phyloP scores from a whole-genome alignment of 2,888 invertebrate genomes.

The Drosophila falleni region DNA sequence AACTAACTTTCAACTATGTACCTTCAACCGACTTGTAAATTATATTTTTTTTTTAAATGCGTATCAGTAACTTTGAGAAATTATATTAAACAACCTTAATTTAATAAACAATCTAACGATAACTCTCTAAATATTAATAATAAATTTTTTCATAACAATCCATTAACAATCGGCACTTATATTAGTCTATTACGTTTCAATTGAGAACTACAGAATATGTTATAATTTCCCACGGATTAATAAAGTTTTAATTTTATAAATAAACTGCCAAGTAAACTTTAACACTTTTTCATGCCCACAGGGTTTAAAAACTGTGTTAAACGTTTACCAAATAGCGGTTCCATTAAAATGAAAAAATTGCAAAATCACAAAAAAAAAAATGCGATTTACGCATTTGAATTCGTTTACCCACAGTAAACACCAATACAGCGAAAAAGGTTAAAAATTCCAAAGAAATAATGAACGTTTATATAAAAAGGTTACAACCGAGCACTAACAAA shows the following conservation, averaged over 20 bases:
- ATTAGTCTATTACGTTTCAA: conserved; percentile 2
- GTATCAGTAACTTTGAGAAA: too few species aligned
- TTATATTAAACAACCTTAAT: background rate
- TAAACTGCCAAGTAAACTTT: background rate
- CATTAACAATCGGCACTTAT: background rate
- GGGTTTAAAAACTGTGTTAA: conserved; percentile 8
- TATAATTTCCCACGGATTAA: conserved; percentile 1
- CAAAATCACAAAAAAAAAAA: conserved; percentile 35
- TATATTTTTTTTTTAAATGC: background rate
- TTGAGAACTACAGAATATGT: background rate
- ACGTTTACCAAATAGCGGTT: background rate
- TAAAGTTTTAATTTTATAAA: conserved; percentile 5
- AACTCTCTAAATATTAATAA: too few species aligned
- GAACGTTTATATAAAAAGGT: conserved; percentile 19
- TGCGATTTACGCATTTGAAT: conserved; percentile 24
- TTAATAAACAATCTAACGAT: background rate
- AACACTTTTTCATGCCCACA: conserved; percentile 3
- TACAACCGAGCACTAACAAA: background rate
- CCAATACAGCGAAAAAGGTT: conserved; percentile 12
- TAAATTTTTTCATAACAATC: background rate
- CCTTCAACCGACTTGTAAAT: background rate
- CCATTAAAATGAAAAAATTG: conserved; percentile 14
- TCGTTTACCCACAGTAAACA: conserved; percentile 9
- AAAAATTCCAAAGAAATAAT: conserved; percentile 34
- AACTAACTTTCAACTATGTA: background rate